Evolutionary conservation across 2,797 vertebrate species (phyloP).

Genomic region (Xenentodon cancila): DNA sequence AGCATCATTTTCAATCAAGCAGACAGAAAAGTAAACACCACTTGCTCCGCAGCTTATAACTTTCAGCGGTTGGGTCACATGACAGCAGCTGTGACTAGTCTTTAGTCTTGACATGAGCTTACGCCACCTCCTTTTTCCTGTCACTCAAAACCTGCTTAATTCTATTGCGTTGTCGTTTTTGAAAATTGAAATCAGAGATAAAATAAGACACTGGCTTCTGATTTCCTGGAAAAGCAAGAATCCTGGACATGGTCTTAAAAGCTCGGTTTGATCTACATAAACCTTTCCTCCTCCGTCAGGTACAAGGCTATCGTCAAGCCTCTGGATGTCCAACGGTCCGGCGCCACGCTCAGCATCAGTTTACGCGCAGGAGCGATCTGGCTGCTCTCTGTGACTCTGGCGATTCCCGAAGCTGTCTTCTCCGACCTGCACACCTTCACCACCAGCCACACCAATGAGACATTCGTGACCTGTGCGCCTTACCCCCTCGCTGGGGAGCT

Average conservation of each 20-base stretch:
- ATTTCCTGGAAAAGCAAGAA: background rate
- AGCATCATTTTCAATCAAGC: background rate
- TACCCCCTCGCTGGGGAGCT: slow-evolving; percentile 89
- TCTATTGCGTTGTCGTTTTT: too few relatives aligned
- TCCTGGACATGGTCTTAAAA: background rate
- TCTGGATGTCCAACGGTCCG: slow-evolving; percentile 89
- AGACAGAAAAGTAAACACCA: background rate
- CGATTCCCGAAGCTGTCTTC: slow-evolving; percentile 93
- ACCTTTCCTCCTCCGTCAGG: slow-evolving; percentile 69
- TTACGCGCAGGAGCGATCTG: slow-evolving; percentile 89
- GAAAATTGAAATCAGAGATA: background rate
- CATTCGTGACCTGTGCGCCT: slow-evolving; percentile 92
- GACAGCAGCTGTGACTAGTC: too few relatives aligned
- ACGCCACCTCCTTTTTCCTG: too few relatives aligned
- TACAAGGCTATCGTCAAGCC: slow-evolving; percentile 96
- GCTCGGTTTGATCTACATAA: background rate
- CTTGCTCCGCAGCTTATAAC: too few relatives aligned
- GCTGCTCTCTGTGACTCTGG: slow-evolving; percentile 91
- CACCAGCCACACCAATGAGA: slow-evolving; percentile 88
- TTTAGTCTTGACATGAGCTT: too few relatives aligned
- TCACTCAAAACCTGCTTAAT: too few relatives aligned
- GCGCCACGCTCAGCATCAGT: slow-evolving; percentile 84
- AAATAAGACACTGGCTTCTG: slow-evolving; percentile 3
- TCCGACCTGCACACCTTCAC: slow-evolving; percentile 93
- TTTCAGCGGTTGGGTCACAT: too few relatives aligned